These are phyloP conservation scores for Lochmaea capreae DNA, from an alignment of 2,888 invertebrate genomes.

Conservation along the genomic window DNA sequence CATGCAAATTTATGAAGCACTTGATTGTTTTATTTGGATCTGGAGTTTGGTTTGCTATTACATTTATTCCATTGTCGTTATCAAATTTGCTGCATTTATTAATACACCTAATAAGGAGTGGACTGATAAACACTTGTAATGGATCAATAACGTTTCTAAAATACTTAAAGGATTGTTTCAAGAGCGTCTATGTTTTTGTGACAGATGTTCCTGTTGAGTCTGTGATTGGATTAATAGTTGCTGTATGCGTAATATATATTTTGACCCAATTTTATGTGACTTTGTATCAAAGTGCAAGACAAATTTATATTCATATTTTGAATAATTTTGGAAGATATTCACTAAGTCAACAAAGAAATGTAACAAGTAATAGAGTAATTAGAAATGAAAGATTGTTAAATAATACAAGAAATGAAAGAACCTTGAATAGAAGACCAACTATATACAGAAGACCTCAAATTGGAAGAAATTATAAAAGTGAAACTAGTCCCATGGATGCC, in stretches of 20 bases:
- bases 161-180: constrained; percentile 31
- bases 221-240: constrained; percentile 53
- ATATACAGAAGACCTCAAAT: constrained; percentile 13
- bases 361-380: neutral
- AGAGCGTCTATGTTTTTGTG: constrained; percentile 49
- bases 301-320: constrained; percentile 22
- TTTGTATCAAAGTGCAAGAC: constrained; percentile 37
- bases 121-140: constrained; percentile 26
- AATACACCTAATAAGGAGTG: neutral
- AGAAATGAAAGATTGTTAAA: constrained; percentile 6
- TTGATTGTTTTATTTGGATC: constrained; percentile 55
- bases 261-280: constrained; percentile 54
- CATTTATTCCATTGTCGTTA: constrained; percentile 51
- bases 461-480: constrained; percentile 15
- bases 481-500: constrained; percentile 6
- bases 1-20: constrained; percentile 51
- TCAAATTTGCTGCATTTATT: constrained; percentile 15
- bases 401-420: neutral
- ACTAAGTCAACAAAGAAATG: neutral
- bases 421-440: neutral
- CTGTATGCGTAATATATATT: constrained; percentile 53
- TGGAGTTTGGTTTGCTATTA: constrained; percentile 58
- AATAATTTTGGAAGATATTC: constrained; percentile 26
- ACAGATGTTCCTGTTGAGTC: constrained; percentile 59
- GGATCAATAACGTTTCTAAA: constrained; percentile 33